A percentile compares a stretch with the other conserved stretches of the same genome.
Evolutionary conservation across 2,888 invertebrate species (phyloP).

Genomic region (Odontothrips loti): DNA sequence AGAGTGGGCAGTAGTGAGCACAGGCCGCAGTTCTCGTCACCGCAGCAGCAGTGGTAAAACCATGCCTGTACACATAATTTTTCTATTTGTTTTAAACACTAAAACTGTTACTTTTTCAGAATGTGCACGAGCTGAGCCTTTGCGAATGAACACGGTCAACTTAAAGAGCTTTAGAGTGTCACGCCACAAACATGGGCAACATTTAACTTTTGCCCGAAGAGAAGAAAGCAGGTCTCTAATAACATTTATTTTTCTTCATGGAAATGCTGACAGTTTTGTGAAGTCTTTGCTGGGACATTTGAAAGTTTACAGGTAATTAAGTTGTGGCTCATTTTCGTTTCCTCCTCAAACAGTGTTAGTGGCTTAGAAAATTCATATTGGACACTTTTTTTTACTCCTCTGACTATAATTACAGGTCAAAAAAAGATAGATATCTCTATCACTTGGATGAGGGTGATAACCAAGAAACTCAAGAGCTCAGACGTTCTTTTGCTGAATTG

Average conservation of each 20-base stretch:
- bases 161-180: conserved; percentile 61
- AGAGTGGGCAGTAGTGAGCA: conserved; percentile 80
- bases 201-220: conserved; percentile 29
- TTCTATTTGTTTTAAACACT: conserved; percentile 10
- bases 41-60: conserved; percentile 4
- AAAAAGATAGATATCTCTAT: conserved; percentile 66
- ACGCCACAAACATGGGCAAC: conserved; percentile 41
- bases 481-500: conserved; percentile 81
- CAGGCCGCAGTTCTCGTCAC: conserved; percentile 51
- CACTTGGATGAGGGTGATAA: conserved; percentile 62
- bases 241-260: conserved; percentile 82
- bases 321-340: neutral
- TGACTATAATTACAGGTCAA: conserved; percentile 52
- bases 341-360: neutral
- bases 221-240: conserved; percentile 52
- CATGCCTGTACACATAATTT: neutral
- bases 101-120: neutral
- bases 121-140: conserved; percentile 42
- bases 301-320: conserved; percentile 47
- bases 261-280: conserved; percentile 75
- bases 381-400: neutral
- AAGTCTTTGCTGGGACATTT: conserved; percentile 59
- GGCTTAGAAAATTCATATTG: neutral
- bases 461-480: conserved; percentile 63
- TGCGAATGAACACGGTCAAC: conserved; percentile 59